These are phyloP conservation scores for Antechinus flavipes DNA, from an alignment of 2,113 vertebrate species.

Conservation along the genomic window DNA sequence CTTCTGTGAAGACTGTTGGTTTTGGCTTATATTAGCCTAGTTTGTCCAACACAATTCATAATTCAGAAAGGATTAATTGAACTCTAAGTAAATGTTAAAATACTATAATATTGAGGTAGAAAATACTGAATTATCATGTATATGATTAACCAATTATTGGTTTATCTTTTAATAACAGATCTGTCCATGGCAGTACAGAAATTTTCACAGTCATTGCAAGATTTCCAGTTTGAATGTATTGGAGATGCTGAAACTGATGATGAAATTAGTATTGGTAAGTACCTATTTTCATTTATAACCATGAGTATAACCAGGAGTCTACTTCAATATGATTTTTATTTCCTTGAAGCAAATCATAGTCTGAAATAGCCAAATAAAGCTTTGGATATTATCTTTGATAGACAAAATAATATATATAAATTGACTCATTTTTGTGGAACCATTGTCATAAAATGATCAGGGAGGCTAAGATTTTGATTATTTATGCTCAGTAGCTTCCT, in stretches of 20 bases:
- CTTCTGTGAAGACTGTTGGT: neutral
- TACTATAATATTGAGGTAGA: neutral
- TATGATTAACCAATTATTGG: conserved; percentile 17
- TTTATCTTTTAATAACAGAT: conserved; percentile 84
- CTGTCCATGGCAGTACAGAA: conserved; percentile 95
- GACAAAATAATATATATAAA: neutral
- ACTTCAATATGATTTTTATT: neutral
- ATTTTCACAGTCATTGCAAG: conserved; percentile 95
- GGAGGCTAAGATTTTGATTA: neutral
- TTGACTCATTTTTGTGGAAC: neutral
- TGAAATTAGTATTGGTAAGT: conserved; percentile 97
- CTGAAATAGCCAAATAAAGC: neutral
- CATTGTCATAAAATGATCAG: conserved; percentile 1
- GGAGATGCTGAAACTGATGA: conserved; percentile 97
- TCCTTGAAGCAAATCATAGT: conserved; percentile 16
- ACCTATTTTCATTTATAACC: neutral
- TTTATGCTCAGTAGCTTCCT: conserved; percentile 8
- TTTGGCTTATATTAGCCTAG: neutral
- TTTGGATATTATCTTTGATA: conserved; percentile 11
- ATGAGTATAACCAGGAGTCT: neutral
- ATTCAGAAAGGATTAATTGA: neutral
- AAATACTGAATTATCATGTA: conserved; percentile 7
- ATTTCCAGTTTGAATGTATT: conserved; percentile 97
- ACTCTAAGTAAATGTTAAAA: neutral
- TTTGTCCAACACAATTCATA: neutral